Evolutionary conservation across 2,797 vertebrate species (phyloP).

Genomic region (Distichodus sexfasciatus): DNA sequence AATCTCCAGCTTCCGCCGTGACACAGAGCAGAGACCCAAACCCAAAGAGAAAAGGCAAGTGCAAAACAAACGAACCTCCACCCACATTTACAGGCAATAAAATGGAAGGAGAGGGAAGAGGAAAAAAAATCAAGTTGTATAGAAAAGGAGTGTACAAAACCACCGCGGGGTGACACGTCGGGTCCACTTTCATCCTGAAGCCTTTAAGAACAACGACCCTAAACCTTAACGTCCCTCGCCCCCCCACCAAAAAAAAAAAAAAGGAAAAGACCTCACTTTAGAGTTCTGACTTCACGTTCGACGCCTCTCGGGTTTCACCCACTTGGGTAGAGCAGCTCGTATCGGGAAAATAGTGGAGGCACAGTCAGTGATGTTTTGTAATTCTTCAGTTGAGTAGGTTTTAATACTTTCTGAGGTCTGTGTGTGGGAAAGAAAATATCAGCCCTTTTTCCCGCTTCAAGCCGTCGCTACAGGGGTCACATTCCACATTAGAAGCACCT

Average conservation of each 20-base stretch:
- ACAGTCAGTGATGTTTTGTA: constrained; percentile 53
- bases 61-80: constrained; percentile 30
- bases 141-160: constrained; percentile 22
- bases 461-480: constrained; percentile 23
- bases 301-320: constrained; percentile 18
- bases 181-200: constrained; percentile 18
- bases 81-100: constrained; percentile 39
- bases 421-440: constrained; percentile 42
- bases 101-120: constrained; percentile 30
- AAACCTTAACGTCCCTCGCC: constrained; percentile 8
- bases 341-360: constrained; percentile 59
- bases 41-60: constrained; percentile 43
- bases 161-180: constrained; percentile 21
- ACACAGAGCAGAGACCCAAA: constrained; percentile 52
- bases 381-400: constrained; percentile 38
- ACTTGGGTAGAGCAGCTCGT: constrained; percentile 43
- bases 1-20: constrained; percentile 64
- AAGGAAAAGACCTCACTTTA: constrained; percentile 35
- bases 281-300: constrained; percentile 41
- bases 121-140: constrained; percentile 38
- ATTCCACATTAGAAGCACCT: constrained; percentile 16
- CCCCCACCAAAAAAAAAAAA: too few species aligned
- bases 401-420: constrained; percentile 46
- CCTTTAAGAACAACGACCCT: constrained; percentile 2
- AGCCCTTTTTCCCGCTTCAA: constrained; percentile 36